Base-by-base conservation (phyloP, 2,888 invertebrate species). In the Invenusta paracnida region DNA sequence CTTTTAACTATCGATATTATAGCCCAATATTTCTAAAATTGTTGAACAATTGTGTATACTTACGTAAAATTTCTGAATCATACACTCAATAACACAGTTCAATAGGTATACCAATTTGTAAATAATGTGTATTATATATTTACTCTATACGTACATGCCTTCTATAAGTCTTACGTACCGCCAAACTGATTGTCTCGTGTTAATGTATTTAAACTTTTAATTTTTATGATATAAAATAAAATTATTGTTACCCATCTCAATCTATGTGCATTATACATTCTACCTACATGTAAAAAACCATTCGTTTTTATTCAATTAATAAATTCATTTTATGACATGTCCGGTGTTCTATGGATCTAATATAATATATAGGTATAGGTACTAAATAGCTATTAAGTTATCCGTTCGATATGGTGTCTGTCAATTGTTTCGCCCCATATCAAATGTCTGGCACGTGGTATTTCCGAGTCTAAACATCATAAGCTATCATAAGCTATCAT, bases 1-100 rank as follows among this genome's bases (percentile, higher is more conserved):
- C 73, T 73, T 73, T n/a, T 73, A 73, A 73, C 73, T 73, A 73
- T 73, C 73, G 73, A 73, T 73, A 73, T 73, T 73, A 73, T 73
- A 73, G 73, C 25, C 73, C 73, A 73, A 73, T 73, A 73, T 73
- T 73, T 73, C 73, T 73, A 23, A 73, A 73, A 73, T n/a, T 73
- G 73, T 73, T 5, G 73, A 73, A 23, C 73, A 5, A 73, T 73
- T 73, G 25, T n/a, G 23, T 5, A 73, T 23, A 73, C 11, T 5
- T 73, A 73, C 73, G 11, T 73, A 73, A 73, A 73, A 73, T n/a
- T 73, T 73, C 48, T 48, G 73, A n/a, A 73, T 73, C 11, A 23
- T 73, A 73, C 73, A 23, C 25, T n/a, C 25, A 5, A 73, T 13
- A 13, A 23, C 73, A 73, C 73, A 73, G 23, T 73, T 73, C 73